phyloP scores from a whole-genome alignment of 2,113 vertebrate species.

The Cervus canadensis region DNA sequence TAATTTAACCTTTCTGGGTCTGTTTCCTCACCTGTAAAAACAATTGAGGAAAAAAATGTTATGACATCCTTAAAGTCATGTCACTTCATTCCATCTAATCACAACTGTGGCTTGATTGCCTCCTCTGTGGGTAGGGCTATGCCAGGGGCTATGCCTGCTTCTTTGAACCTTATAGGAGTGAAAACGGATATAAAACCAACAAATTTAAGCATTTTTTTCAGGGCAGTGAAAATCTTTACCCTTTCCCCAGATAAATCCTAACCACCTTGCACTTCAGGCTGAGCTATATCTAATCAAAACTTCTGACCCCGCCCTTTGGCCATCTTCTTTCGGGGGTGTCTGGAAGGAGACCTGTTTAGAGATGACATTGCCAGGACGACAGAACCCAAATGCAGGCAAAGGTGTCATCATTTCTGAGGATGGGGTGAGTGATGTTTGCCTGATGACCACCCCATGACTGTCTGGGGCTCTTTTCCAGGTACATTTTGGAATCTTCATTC shows the following conservation, averaged over 20 bases:
- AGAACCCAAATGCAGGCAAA: conserved; percentile 65
- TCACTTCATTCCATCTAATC: neutral
- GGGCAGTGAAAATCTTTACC: neutral
- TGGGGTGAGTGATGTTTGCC: conserved; percentile 41
- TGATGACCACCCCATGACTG: conserved; percentile 48
- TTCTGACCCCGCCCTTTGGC: neutral
- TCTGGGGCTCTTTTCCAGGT: conserved; percentile 43
- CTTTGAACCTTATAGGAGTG: neutral
- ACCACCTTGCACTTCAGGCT: neutral
- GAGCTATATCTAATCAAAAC: neutral
- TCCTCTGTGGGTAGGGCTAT: neutral
- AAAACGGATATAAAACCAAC: neutral
- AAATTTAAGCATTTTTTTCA: neutral
- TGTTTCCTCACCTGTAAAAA: neutral
- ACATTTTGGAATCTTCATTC: conserved; percentile 24
- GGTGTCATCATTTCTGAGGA: conserved; percentile 65
- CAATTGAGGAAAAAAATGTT: neutral
- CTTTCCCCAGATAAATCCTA: neutral
- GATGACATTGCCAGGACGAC: conserved; percentile 69
- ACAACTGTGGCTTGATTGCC: neutral
- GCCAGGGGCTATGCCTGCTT: neutral
- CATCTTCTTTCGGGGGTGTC: conserved; percentile 1
- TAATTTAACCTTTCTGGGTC: neutral
- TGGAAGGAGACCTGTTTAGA: conserved; percentile 12
- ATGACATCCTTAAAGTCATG: neutral